Conservation (phyloP, 2,797 vertebrate species). For the Pagetopsis macropterus region DNA sequence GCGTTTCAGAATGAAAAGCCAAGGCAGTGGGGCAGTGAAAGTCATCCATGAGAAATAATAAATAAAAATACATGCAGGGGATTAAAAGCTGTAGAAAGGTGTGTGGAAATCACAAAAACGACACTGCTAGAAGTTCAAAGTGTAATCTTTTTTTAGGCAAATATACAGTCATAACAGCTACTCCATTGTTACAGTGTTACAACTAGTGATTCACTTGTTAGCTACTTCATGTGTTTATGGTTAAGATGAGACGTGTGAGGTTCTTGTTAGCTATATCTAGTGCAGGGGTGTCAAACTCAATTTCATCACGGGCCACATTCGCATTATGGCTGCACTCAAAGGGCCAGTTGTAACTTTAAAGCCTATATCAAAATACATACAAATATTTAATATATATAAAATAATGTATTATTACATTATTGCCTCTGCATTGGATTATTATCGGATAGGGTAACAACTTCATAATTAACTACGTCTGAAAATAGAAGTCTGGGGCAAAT, state of each 20-base stretch:
- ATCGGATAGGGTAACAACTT: too few relatives aligned
- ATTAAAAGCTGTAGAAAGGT: slow-evolving; percentile 13
- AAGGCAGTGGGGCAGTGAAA: slow-evolving; percentile 34
- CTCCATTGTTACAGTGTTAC: slow-evolving; percentile 5
- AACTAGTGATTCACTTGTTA: slow-evolving; percentile 40
- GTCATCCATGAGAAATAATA: slow-evolving; percentile 18
- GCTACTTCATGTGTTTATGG: slow-evolving; percentile 33
- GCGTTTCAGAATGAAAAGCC: slow-evolving; percentile 27
- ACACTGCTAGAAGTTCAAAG: neutral
- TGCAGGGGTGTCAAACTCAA: neutral
- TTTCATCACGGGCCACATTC: too few relatives aligned
- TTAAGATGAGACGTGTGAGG: slow-evolving; percentile 41
- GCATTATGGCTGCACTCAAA: too few relatives aligned
- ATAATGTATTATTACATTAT: too few relatives aligned
- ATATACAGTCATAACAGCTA: slow-evolving; percentile 34
- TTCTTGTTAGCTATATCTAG: slow-evolving; percentile 27
- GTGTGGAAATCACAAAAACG: neutral
- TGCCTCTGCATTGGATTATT: too few relatives aligned
- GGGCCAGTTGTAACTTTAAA: too few relatives aligned
- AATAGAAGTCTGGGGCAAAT: too few relatives aligned
- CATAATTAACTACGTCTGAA: too few relatives aligned
- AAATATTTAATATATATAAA: too few relatives aligned
- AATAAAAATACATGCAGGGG: slow-evolving; percentile 20
- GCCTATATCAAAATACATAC: too few relatives aligned
- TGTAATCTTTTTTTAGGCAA: neutral